phyloP scores from a whole-genome alignment of 2,113 vertebrate species.

The Philantomba maxwellii region DNA sequence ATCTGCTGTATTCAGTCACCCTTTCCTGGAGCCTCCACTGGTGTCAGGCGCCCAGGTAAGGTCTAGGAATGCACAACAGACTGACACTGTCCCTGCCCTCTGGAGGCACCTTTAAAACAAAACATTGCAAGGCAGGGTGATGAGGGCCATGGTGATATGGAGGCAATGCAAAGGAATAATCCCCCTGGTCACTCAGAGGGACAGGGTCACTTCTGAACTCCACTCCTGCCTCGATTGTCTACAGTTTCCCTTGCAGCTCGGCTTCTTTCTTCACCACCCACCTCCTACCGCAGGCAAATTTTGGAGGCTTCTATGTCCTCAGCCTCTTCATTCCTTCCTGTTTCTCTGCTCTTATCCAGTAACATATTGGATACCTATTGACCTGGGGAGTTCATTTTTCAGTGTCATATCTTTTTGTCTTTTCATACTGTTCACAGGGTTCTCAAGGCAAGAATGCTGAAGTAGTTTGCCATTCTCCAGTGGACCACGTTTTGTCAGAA shows the following conservation, averaged over 20 bases:
- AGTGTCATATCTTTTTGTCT: neutral
- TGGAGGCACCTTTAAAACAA: neutral
- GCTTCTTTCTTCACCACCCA: neutral
- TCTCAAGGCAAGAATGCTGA: neutral
- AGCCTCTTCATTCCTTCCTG: neutral
- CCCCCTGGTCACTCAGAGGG: no score
- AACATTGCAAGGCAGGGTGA: neutral
- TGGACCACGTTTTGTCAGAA: neutral
- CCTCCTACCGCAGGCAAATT: neutral
- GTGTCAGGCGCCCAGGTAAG: neutral
- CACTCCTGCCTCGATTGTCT: neutral
- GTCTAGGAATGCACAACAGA: neutral
- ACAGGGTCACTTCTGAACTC: neutral
- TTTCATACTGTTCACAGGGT: neutral
- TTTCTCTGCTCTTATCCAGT: neutral
- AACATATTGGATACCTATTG: neutral
- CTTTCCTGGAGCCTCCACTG: neutral
- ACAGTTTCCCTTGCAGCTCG: neutral
- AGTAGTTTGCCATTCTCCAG: neutral
- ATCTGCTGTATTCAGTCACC: neutral
- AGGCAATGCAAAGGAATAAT: neutral
- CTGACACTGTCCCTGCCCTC: neutral
- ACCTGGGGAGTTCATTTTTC: neutral
- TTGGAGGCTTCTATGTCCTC: neutral
- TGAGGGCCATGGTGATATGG: fast-evolving